Base-by-base conservation (phyloP, 2,888 invertebrate genomes). In the Drosophila fungiperda region DNA sequence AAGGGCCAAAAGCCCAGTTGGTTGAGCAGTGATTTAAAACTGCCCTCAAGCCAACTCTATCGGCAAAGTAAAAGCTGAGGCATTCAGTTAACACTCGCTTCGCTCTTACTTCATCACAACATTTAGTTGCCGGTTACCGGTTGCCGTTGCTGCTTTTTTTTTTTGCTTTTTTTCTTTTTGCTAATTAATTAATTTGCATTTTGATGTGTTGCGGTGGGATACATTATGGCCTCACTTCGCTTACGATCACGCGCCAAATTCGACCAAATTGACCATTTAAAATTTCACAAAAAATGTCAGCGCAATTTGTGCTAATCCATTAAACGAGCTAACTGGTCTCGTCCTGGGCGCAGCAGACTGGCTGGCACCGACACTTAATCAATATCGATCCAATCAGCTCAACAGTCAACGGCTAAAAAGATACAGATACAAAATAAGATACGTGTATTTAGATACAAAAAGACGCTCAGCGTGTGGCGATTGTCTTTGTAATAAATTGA, bases 141-240 rank as follows among this genome's bases (percentile, higher is more conserved):
- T 45, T 45, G 45, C 45, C 45, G 45, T 15, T 45, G 8, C 23
- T 23, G 5, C 3, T 6, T 3, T 11, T 1, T 42, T 20, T 20
- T 23, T 1, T 1, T 23, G 23, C 1, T 6, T 29, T 29, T 29
- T 29, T 78, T 73, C 67, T 67, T 38, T n/a, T 38, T 26, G 23
- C 68, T 82, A 85, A 81, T 84, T 83, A 85, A 81, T 77, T 87
- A 82, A 87, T 86, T 89, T 89, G 87, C 85, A 87, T 86, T 82
- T 82, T 64, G 80, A 85, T 87, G 73, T 84, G 75, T 76, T 73
- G 71, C 81, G 87, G 74, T 78, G 72, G 61, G 55, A 49, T 80
- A 57, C 77, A 83, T 80, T 69, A 69, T 83, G 62, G 72, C 36
- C 72, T 68, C 55, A 29, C 9, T 29, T 81, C 69, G 73, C 72